Conservation (phyloP, 2,113 vertebrate species). For the Redunca redunca region DNA sequence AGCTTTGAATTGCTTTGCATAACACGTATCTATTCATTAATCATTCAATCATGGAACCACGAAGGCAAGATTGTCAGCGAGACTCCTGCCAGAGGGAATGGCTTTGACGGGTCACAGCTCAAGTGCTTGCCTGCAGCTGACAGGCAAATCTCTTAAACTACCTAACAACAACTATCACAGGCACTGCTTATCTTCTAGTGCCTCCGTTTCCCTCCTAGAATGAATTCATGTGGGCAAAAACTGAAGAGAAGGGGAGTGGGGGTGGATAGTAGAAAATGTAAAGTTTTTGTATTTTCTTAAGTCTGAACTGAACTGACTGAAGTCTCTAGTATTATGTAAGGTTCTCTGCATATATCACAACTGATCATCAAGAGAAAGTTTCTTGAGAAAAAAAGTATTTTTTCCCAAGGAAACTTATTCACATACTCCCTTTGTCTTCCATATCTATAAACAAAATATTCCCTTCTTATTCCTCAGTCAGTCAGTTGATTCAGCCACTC, state of each 20-base stretch:
- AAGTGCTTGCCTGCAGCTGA: not conserved
- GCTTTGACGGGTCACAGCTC: not conserved
- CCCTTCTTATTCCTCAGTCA: not conserved
- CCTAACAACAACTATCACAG: not conserved
- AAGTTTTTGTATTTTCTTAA: not conserved
- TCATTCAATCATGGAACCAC: constrained; percentile 25
- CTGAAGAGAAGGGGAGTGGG: not conserved
- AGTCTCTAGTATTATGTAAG: not conserved
- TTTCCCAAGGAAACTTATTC: not conserved
- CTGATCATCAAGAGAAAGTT: not conserved
- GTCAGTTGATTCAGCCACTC: not conserved
- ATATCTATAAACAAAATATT: not conserved
- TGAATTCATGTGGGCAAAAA: not conserved
- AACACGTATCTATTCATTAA: constrained; percentile 43
- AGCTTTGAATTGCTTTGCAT: constrained; percentile 44
- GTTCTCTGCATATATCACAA: not conserved
- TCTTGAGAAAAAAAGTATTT: not conserved
- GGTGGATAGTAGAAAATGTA: not conserved
- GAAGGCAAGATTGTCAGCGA: constrained; percentile 39
- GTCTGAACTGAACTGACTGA: too few species aligned
- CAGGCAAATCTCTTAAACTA: not conserved
- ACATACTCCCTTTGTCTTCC: not conserved
- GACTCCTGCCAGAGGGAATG: constrained; percentile 42
- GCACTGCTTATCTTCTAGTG: not conserved
- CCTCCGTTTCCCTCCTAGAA: not conserved